Base-by-base conservation (phyloP, 2,888 invertebrate species). In the Syrphus vitripennis region DNA sequence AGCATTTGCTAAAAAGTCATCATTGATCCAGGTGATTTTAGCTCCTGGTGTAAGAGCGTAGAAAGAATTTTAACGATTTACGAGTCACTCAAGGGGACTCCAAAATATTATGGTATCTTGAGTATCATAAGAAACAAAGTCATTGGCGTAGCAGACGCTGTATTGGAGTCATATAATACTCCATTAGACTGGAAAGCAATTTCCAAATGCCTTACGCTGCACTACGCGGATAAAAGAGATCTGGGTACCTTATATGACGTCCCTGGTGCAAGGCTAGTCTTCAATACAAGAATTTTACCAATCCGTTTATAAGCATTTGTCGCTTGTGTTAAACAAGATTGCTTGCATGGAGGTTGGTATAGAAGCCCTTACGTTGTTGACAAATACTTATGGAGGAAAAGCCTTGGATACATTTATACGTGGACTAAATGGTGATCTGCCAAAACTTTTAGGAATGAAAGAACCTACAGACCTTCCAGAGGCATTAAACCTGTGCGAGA, bases 401-500 rank as follows among this genome's bases (percentile, higher is more conserved):
- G 24, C 50, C 12, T 26, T 53, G 4, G 50, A 53, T 7, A 26
- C 50, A 26, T 53, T 53, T 0, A 67, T 50, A 31, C 45, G 67
- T 14, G 67, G 67, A 19, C 14, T 67, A 7, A 67, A 48, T 31
- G 67, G 67, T 12, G 10, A 67, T 50, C 45, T 67, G 10, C 31
- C 67, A 31, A 29, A 19, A 16, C 16, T 67, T 12, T 48, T 67
- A n/a, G 67, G 48, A 12, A 50, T 50, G 19, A 34, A 42, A 4
- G 67, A 67, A 48, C 67, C 50, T 9, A n/a, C n/a, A 45, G 65
- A 48, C 24, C 29, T 65, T 26, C 65, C 65, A 29, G 29, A 65
- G 31, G 42, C 65, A 31, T 26, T 65, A 26, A 24, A 31, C 37
- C 19, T 65, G 16, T 65, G 42, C n/a, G 42, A 34, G 9, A 19